These are phyloP conservation scores for Pangasianodon hypophthalmus DNA, from an alignment of 2,113 vertebrate species.

Conservation along the genomic window DNA sequence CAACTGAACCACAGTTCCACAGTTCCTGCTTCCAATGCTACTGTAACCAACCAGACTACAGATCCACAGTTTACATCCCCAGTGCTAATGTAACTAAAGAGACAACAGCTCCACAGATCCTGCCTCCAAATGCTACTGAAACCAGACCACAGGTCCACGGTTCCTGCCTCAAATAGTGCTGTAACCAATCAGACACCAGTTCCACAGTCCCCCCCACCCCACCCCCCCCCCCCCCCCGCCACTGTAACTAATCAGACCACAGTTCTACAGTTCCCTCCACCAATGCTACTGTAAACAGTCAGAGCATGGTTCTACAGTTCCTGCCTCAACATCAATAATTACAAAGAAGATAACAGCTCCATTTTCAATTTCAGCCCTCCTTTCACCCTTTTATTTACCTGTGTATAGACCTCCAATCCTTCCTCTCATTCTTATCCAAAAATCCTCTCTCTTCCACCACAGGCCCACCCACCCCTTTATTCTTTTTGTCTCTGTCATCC, in stretches of 20 bases:
- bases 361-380: background rate
- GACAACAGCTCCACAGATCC: background rate
- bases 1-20: background rate
- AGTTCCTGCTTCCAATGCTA: background rate
- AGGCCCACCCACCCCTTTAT: constrained; percentile 9
- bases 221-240: too few species aligned
- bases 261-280: background rate
- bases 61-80: background rate
- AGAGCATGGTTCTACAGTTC: too few species aligned
- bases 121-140: background rate
- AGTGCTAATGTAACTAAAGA: background rate
- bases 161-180: background rate
- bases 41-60: background rate
- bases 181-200: background rate
- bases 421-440: constrained; percentile 5
- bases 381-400: constrained; percentile 53
- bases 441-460: constrained; percentile 27
- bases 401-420: constrained; percentile 69
- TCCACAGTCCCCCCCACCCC: background rate
- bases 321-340: background rate
- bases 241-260: background rate
- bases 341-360: background rate
- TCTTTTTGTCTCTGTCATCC: constrained; percentile 50
- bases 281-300: too few species aligned
- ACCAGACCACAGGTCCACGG: background rate